Percentiles rank a stretch among this genome's conserved stretches.
Conservation (phyloP, 2,888 invertebrate species). For the Temnothorax rugatulus region DNA sequence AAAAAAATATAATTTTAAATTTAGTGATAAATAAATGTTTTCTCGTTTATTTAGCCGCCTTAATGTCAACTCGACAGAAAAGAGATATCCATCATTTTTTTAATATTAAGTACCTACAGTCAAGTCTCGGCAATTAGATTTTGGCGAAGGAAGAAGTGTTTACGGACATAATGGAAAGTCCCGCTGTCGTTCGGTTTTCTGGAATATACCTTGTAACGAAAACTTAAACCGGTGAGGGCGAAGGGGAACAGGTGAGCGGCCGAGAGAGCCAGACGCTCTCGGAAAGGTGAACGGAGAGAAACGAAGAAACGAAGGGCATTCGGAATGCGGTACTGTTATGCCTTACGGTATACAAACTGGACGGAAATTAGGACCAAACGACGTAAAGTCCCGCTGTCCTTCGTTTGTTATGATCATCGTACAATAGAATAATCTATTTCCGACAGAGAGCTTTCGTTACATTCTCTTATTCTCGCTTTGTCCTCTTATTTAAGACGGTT, state of each 20-base stretch:
- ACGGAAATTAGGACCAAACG: conserved; percentile 84
- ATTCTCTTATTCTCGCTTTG: conserved; percentile 7
- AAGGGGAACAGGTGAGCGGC: conserved; percentile 81
- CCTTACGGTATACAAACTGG: conserved; percentile 85
- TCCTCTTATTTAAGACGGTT: not conserved
- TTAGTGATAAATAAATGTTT: not conserved
- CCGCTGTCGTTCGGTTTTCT: not conserved
- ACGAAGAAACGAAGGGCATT: conserved; percentile 83
- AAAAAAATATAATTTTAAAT: not conserved
- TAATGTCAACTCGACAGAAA: not conserved
- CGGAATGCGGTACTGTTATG: conserved; percentile 85
- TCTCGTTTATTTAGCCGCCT: not conserved
- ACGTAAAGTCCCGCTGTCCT: conserved; percentile 51
- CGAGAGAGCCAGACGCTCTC: conserved; percentile 73
- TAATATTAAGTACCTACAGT: not conserved
- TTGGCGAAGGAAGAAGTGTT: not conserved
- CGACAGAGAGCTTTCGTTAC: not conserved
- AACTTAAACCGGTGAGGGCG: conserved; percentile 72
- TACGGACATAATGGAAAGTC: not conserved
- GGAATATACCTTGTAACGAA: conserved; percentile 9
- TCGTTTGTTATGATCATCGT: conserved; percentile 59
- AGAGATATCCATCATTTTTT: not conserved
- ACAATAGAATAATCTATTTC: conserved; percentile 9
- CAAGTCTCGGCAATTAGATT: not conserved
- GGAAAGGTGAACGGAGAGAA: conserved; percentile 82